Percentiles rank a stretch among this genome's conserved stretches.
Conservation (phyloP, 2,113 vertebrate genomes). For the Rhinopithecus roxellana region DNA sequence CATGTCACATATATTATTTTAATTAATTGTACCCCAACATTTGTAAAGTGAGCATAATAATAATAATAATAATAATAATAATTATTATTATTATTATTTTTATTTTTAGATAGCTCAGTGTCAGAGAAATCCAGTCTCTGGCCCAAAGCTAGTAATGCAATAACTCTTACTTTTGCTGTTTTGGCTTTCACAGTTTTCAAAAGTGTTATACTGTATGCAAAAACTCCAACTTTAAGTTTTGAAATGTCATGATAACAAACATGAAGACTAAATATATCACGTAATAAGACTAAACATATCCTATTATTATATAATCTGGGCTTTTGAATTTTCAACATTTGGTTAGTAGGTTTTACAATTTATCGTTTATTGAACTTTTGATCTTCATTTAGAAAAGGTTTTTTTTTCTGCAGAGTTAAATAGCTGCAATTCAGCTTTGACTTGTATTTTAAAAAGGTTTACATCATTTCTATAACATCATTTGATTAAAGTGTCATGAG, state of each 20-base stretch:
- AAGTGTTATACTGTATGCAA: not conserved
- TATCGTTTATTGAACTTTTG: not conserved
- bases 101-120: not conserved
- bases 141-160: not conserved
- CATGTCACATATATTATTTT: not conserved
- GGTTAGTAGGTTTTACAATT: not conserved
- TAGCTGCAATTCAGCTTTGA: not conserved
- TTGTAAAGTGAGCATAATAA: not conserved
- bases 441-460: not conserved
- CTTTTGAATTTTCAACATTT: not conserved
- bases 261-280: not conserved
- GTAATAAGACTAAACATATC: not conserved
- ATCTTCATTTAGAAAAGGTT: not conserved
- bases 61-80: too few relatives aligned
- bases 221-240: not conserved
- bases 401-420: not conserved
- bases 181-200: not conserved
- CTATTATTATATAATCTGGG: not conserved
- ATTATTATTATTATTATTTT: not conserved
- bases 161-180: not conserved
- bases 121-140: not conserved
- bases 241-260: not conserved
- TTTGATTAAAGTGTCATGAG: not conserved
- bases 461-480: not conserved
- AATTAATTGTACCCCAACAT: not conserved